Evolutionary conservation across 2,113 vertebrate genomes (phyloP), one percentile per base, ranked within the genome.

Genomic region (Notothenia rossii): DNA sequence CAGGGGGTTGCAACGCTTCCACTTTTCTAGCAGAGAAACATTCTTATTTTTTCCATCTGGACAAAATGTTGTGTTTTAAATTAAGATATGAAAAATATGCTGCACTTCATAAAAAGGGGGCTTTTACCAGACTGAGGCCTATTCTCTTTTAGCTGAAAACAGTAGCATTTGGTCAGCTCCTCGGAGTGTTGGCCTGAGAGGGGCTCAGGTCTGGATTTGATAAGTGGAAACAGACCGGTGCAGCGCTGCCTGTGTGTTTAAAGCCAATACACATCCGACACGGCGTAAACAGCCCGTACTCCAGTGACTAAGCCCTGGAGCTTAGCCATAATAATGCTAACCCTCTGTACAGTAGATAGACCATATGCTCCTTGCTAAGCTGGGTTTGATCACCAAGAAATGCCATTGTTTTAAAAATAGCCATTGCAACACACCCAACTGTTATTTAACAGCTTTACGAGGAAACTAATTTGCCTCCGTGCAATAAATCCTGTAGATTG

Each of bases 151-250:
- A 63, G 75, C 81, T 86, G 81, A 88, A 40, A 93, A 93, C 90
- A 83, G 92, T 93, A 93, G 92, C 92, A 77, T 75, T 81, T 67
- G 92, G 88, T 92, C 90, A 88, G 88, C 66, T 90, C 90, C 89
- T 90, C 79, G 8, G 89, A 85, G 86, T 75, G 79, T 89, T 79
- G 90, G 84, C 83, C 87, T 84, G 83, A 89, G 79, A 92, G 92
- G 93, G 95, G 95, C 85, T 88, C 93, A 93, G 92, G 92, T 95
- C 96, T 96, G 95, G 92, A 91, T 93, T 93, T 94, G 93, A 95
- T 97, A 95, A 97, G 93, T 96, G 93, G 96, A 96, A 96, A 91
- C 96, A 97, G 95, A 95, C 91, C 56, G 46, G 85, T 87, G 81
- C 89, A 76, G 74, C n/a, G 63, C 82, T 82, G 88, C 91, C 82